Evolutionary conservation across 2,797 vertebrate species (phyloP).

Genomic region (Furcifer pardalis): DNA sequence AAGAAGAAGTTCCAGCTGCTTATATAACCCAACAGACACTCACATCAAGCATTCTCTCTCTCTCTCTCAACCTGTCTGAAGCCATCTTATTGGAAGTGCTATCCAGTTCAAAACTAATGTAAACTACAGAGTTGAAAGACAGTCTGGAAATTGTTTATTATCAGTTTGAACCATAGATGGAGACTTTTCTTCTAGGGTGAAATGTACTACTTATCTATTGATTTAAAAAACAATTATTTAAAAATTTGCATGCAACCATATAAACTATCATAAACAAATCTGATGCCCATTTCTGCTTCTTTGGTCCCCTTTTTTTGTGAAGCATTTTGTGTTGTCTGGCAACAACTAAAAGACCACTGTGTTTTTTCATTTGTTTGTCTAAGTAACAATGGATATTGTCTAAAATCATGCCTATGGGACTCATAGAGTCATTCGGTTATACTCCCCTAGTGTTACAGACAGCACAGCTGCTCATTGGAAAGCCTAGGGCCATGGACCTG

Average conservation of each 20-base stretch:
- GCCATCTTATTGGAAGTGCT: too few species aligned
- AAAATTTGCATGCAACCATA: not conserved
- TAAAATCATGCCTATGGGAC: not conserved
- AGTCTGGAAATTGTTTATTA: too few species aligned
- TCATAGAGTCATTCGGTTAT: not conserved
- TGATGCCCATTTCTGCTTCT: not conserved
- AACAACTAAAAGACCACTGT: not conserved
- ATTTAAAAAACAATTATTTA: not conserved
- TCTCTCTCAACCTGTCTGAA: too few species aligned
- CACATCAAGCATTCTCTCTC: not conserved
- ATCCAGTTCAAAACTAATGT: too few species aligned
- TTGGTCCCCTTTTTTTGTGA: not conserved
- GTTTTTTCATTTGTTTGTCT: not conserved
- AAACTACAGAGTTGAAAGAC: not conserved
- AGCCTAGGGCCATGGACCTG: not conserved
- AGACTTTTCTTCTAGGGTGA: not conserved
- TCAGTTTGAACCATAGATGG: not conserved
- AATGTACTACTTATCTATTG: not conserved
- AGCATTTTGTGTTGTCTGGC: not conserved
- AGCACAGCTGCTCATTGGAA: not conserved
- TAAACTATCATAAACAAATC: not conserved
- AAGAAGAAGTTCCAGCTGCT: not conserved
- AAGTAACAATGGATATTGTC: constrained; percentile 11
- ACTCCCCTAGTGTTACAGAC: not conserved
- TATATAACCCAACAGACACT: not conserved